These are phyloP conservation scores for Acanthurus leucopareius DNA, from an alignment of 2,797 vertebrate species.

Conservation along the genomic window DNA sequence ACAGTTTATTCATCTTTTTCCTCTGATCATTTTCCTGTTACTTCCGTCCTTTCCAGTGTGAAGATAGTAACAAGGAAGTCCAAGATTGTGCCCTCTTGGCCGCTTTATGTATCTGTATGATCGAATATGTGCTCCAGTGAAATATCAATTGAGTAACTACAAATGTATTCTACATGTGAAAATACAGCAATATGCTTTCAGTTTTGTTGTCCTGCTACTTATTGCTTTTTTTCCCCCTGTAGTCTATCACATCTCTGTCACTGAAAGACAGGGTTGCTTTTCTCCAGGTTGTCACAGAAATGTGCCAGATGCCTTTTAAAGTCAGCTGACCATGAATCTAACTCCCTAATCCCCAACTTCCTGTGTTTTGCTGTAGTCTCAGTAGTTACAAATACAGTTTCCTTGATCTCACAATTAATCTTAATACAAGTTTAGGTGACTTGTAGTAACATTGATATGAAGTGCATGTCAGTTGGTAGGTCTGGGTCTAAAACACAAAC, in stretches of 20 bases:
- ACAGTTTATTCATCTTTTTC: constrained; percentile 22
- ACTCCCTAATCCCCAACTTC: constrained; percentile 7
- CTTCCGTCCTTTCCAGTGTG: constrained; percentile 52
- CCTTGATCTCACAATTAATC: background rate
- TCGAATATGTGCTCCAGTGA: constrained; percentile 43
- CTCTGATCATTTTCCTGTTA: constrained; percentile 21
- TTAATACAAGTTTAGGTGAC: background rate
- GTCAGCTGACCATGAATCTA: constrained; percentile 60
- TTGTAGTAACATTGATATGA: background rate
- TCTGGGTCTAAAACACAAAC: constrained; percentile 10
- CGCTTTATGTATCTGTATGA: constrained; percentile 50
- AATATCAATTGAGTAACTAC: constrained; percentile 35
- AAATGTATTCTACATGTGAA: constrained; percentile 64
- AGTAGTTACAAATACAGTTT: background rate
- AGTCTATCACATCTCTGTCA: constrained; percentile 16
- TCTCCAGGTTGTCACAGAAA: constrained; percentile 51
- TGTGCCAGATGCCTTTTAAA: constrained; percentile 67
- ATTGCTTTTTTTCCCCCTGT: background rate
- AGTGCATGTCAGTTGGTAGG: background rate
- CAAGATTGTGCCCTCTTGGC: constrained; percentile 32
- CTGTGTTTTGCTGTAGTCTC: constrained; percentile 5
- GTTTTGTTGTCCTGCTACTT: constrained; percentile 15
- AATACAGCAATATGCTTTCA: constrained; percentile 68
- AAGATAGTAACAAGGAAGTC: constrained; percentile 47
- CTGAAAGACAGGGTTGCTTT: constrained; percentile 9